Conservation (phyloP, 2,888 invertebrate species). For the Acanthacorydalis orientalis region DNA sequence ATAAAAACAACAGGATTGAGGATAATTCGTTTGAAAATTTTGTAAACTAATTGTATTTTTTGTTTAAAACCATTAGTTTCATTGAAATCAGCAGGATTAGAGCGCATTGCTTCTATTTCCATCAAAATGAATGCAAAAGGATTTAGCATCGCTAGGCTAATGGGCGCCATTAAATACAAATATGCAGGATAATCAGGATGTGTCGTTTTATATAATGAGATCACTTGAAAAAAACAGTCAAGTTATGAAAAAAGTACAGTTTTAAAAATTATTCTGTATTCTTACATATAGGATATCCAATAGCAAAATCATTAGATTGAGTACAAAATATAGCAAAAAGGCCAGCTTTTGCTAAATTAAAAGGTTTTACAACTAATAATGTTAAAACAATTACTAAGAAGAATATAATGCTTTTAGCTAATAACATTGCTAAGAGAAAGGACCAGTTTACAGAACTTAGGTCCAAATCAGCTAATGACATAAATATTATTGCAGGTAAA, state of each 20-base stretch:
- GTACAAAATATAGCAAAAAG: constrained; percentile 89
- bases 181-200: constrained; percentile 86
- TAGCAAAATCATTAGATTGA: constrained; percentile 94
- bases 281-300: constrained; percentile 88
- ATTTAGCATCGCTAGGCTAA: constrained; percentile 81
- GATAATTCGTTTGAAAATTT: constrained; percentile 50
- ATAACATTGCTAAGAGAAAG: constrained; percentile 68
- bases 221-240: constrained; percentile 36
- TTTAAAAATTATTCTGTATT: constrained; percentile 15
- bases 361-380: constrained; percentile 59
- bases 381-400: constrained; percentile 60
- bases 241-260: neutral
- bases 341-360: constrained; percentile 72
- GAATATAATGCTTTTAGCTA: constrained; percentile 78
- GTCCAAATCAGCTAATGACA: constrained; percentile 71
- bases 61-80: neutral
- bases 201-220: constrained; percentile 64
- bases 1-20: constrained; percentile 82
- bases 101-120: constrained; percentile 40
- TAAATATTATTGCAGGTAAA: constrained; percentile 79
- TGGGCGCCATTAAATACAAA: constrained; percentile 85
- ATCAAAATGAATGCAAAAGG: constrained; percentile 80
- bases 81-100: constrained; percentile 1
- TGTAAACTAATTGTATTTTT: constrained; percentile 17
- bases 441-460: constrained; percentile 77